phyloP scores from a whole-genome alignment of 2,888 invertebrate genomes.

The Chrysomela aeneicollis region DNA sequence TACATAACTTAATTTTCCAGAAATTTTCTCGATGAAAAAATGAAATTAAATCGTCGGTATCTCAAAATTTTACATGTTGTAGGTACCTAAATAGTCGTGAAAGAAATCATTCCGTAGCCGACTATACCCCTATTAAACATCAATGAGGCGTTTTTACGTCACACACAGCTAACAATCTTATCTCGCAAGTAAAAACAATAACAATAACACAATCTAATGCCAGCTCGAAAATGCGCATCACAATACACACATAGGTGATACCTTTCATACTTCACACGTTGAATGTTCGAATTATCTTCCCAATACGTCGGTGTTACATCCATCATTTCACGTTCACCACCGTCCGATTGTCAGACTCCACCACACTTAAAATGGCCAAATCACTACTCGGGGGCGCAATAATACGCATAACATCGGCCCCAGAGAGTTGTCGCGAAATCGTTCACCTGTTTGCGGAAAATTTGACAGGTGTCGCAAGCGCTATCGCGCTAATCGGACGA shows the following conservation, averaged over 20 bases:
- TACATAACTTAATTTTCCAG: too few species aligned
- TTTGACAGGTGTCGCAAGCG: constrained; percentile 46
- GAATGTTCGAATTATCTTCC: constrained; percentile 64
- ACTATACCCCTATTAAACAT: not conserved
- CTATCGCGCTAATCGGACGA: constrained; percentile 32
- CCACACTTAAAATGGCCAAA: constrained; percentile 21
- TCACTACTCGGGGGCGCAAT: constrained; percentile 9
- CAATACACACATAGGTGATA: constrained; percentile 44
- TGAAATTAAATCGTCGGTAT: constrained; percentile 8
- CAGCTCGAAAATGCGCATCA: constrained; percentile 2
- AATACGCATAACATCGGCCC: not conserved
- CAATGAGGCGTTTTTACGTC: not conserved
- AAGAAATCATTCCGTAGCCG: not conserved
- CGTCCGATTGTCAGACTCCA: not conserved
- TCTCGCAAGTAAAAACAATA: constrained; percentile 4
- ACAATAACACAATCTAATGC: constrained; percentile 13
- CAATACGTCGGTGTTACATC: constrained; percentile 63
- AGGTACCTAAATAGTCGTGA: too few species aligned
- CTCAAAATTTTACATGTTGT: too few species aligned
- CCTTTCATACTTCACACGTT: constrained; percentile 66
- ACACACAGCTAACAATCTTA: not conserved
- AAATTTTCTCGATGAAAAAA: not conserved
- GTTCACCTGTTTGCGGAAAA: constrained; percentile 41
- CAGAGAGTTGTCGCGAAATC: constrained; percentile 22
- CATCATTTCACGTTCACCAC: constrained; percentile 44